Evolutionary conservation across 2,888 invertebrate species (phyloP).

Genomic region (Cephus spinipes): DNA sequence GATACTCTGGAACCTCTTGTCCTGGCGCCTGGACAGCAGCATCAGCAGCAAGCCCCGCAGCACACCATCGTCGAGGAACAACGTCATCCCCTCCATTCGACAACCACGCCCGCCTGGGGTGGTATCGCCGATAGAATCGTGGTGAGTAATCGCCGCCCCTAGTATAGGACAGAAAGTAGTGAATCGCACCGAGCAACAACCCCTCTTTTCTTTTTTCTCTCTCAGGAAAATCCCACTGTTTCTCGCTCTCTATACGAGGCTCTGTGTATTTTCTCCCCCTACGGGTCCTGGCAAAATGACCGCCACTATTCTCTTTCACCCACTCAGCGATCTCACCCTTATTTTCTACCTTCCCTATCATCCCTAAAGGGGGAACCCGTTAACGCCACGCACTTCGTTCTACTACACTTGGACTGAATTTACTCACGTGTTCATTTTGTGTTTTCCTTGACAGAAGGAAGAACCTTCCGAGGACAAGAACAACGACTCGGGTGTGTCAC

Average conservation of each 20-base stretch:
- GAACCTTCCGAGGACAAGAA: constrained; percentile 43
- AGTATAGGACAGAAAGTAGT: not conserved
- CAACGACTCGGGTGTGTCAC: constrained; percentile 61
- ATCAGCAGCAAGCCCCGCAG: constrained; percentile 34
- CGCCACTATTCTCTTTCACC: constrained; percentile 17
- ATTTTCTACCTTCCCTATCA: constrained; percentile 6
- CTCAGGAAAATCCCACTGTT: not conserved
- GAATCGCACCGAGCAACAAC: not conserved
- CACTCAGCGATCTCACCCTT: constrained; percentile 7
- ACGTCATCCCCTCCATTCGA: constrained; percentile 41
- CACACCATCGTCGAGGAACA: constrained; percentile 38
- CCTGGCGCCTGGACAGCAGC: constrained; percentile 36
- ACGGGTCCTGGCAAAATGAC: constrained; percentile 42
- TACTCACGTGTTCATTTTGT: constrained; percentile 2
- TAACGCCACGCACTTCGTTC: not conserved
- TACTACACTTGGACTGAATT: not conserved
- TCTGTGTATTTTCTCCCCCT: constrained; percentile 9
- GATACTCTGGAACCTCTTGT: constrained; percentile 37
- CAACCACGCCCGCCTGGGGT: constrained; percentile 57
- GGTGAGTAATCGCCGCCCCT: constrained; percentile 39
- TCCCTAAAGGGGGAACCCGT: constrained; percentile 35
- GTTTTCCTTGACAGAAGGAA: constrained; percentile 23
- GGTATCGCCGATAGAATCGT: constrained; percentile 47
- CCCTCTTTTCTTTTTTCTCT: not conserved
- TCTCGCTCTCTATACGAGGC: not conserved